Percentiles rank a stretch among this genome's conserved stretches.
These are phyloP conservation scores for Conus ventricosus DNA, from an alignment of 1,140 invertebrate genomes.

Conservation along the genomic window DNA sequence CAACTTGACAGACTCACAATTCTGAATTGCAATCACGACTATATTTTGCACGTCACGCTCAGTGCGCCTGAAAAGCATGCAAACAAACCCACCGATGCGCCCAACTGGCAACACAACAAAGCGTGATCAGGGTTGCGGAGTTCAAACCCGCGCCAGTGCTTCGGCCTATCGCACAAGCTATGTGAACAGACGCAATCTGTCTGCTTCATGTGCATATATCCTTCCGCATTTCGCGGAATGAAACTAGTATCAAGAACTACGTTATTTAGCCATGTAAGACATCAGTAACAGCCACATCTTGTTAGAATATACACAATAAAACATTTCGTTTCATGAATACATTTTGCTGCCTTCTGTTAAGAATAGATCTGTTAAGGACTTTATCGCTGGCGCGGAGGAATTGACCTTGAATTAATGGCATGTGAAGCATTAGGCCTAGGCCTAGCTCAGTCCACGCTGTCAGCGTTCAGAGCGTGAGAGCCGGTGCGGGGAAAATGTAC, in stretches of 20 bases:
- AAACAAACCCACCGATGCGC: not conserved
- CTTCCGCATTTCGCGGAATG: slow-evolving; percentile 25
- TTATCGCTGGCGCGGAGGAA: slow-evolving; percentile 19
- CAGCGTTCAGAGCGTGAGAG: not conserved
- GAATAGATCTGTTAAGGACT: not conserved
- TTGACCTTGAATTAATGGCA: slow-evolving; percentile 26
- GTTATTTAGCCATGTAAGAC: too few species aligned
- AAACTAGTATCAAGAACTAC: not conserved
- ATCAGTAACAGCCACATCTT: too few species aligned
- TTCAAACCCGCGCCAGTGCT: slow-evolving; percentile 32
- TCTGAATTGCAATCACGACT: not conserved
- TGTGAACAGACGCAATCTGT: slow-evolving; percentile 23
- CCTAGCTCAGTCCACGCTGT: not conserved
- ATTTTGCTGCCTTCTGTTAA: not conserved
- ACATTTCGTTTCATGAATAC: not conserved
- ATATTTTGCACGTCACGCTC: not conserved
- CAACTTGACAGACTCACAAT: not conserved
- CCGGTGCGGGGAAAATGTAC: not conserved
- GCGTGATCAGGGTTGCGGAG: slow-evolving; percentile 28
- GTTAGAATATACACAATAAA: not conserved
- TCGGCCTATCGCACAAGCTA: slow-evolving; percentile 1
- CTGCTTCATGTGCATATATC: slow-evolving; percentile 28
- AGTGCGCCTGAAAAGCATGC: not conserved
- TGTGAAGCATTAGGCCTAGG: slow-evolving; percentile 9
- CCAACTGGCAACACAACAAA: slow-evolving; percentile 22